These are phyloP conservation scores for Drosophila rubida DNA, from an alignment of 2,888 invertebrate genomes.

Conservation along the genomic window DNA sequence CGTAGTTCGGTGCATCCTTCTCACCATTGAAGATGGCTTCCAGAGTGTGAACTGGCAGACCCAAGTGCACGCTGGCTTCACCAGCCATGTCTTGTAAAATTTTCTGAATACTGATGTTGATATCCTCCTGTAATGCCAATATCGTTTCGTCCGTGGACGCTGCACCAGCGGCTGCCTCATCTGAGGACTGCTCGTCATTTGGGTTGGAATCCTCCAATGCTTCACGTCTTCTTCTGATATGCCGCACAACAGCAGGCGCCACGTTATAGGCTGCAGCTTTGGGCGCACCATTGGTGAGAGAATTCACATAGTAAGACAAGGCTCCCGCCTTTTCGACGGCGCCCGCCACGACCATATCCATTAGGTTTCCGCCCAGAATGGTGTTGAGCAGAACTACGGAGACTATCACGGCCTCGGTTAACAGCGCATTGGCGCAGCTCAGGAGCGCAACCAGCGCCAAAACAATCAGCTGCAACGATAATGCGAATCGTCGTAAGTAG, in stretches of 20 bases:
- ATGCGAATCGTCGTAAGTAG: not conserved
- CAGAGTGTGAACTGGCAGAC: not conserved
- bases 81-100: conserved; percentile 1
- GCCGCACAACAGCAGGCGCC: too few species aligned
- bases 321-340: not conserved
- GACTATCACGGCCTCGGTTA: not conserved
- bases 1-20: conserved; percentile 6
- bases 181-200: too few species aligned
- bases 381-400: not conserved
- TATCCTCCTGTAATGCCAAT: not conserved
- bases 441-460: not conserved
- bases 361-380: not conserved
- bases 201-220: not conserved
- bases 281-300: too few species aligned
- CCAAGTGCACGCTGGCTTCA: conserved; percentile 3
- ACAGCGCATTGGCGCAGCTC: not conserved
- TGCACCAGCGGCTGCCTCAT: too few species aligned
- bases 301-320: too few species aligned
- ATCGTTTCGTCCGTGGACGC: too few species aligned
- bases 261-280: too few species aligned
- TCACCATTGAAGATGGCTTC: not conserved
- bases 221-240: not conserved
- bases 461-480: conserved; percentile 16
- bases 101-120: not conserved
- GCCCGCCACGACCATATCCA: not conserved